Evolutionary conservation across 2,888 invertebrate genomes (phyloP).

Genomic region (Drosophila crucigera): DNA sequence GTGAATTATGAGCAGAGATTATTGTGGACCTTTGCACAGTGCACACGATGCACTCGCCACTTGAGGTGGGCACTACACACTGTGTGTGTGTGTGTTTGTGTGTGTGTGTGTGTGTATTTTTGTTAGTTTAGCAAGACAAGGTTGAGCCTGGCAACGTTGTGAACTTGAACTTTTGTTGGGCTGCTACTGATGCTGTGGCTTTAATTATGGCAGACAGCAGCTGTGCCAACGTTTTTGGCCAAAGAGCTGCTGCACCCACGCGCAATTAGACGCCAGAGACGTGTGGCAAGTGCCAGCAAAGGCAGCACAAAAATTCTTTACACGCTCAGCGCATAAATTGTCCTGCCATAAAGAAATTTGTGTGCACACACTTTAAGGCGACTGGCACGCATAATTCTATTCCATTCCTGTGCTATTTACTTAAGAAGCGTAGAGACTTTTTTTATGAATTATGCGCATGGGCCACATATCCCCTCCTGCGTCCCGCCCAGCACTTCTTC

Average conservation of each 20-base stretch:
- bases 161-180: slow-evolving; percentile 66
- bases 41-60: slow-evolving; percentile 40
- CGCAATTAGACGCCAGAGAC: slow-evolving; percentile 46
- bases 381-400: slow-evolving; percentile 58
- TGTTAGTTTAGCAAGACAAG: slow-evolving; percentile 38
- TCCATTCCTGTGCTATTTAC: slow-evolving; percentile 43
- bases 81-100: background rate
- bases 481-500: background rate
- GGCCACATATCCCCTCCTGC: background rate
- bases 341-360: slow-evolving; percentile 19
- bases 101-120: slow-evolving; percentile 33
- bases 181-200: slow-evolving; percentile 29
- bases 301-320: slow-evolving; percentile 42
- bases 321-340: slow-evolving; percentile 54
- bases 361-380: slow-evolving; percentile 47
- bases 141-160: slow-evolving; percentile 37
- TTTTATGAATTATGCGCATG: slow-evolving; percentile 48
- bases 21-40: slow-evolving; percentile 25
- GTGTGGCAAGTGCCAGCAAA: slow-evolving; percentile 9
- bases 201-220: slow-evolving; percentile 58
- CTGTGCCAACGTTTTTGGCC: slow-evolving; percentile 34
- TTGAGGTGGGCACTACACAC: slow-evolving; percentile 29
- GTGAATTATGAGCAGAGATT: slow-evolving; percentile 29
- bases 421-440: slow-evolving; percentile 45
- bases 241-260: slow-evolving; percentile 38